Conservation (phyloP, 2,888 invertebrate genomes). For the Bellardia bayeri region DNA sequence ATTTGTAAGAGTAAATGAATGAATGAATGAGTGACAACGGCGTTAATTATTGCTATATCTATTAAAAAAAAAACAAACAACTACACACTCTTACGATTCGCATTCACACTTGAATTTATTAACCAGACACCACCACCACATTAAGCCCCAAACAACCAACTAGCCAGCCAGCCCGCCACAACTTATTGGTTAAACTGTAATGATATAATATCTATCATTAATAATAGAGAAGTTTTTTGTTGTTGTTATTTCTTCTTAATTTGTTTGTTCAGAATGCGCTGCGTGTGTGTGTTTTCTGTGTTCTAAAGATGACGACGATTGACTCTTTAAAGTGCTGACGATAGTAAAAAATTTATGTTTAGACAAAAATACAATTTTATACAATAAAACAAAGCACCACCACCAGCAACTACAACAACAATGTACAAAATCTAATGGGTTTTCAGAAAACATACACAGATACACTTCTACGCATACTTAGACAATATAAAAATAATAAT, state of each 20-base stretch:
- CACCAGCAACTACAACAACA: constrained; percentile 20
- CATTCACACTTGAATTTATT: constrained; percentile 35
- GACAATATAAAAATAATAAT: constrained; percentile 29
- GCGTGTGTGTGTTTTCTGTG: constrained; percentile 29
- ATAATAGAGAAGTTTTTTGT: constrained; percentile 59
- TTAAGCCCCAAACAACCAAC: constrained; percentile 35
- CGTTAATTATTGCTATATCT: constrained; percentile 59
- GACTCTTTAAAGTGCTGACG: constrained; percentile 62
- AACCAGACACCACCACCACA: constrained; percentile 35
- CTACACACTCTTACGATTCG: constrained; percentile 24
- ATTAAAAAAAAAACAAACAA: constrained; percentile 42
- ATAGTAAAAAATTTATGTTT: constrained; percentile 55
- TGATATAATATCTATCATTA: constrained; percentile 69
- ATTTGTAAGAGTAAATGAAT: constrained; percentile 28
- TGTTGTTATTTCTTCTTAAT: not conserved
- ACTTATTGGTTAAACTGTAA: constrained; percentile 66
- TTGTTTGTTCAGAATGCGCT: constrained; percentile 9
- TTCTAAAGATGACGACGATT: constrained; percentile 52
- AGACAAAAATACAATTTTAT: constrained; percentile 12
- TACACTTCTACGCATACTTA: not conserved
- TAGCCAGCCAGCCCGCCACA: constrained; percentile 47
- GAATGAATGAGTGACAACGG: constrained; percentile 41
- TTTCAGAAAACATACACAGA: constrained; percentile 6
- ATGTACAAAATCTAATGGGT: constrained; percentile 26
- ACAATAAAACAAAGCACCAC: constrained; percentile 10